Base-by-base conservation (phyloP, 1,140 invertebrate genomes). In the Ephestia elutella region DNA sequence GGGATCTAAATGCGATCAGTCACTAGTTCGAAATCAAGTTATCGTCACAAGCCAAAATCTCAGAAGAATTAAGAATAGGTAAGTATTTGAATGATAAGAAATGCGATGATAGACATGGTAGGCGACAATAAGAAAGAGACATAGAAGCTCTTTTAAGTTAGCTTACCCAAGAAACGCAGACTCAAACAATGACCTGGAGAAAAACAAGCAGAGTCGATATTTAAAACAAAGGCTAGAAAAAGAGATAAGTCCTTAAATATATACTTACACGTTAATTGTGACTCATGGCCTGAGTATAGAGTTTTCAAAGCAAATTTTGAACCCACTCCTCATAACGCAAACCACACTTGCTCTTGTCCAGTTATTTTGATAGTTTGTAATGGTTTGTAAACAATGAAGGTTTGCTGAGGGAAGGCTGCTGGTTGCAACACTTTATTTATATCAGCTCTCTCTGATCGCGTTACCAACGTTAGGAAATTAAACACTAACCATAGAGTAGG, bases 381-480 rank as follows among this genome's bases (percentile, higher is more conserved):
- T 15, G 0, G 57, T 54, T 59, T 54, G 54, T 56, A 60, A 60
- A 60, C 59, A 60, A 60, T 60, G 54, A 56, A 60, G 21, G 49
- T 56, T 54, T 21, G 56, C 32, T 30, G 56, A 44, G 15, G n/a
- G 38, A 44, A 44, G 38, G 38, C 38, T 44, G 38, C 10, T 44
- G 66, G 57, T 63, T 68, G 67, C 67, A 73, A 76, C 73, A 71
- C 54, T 65, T 63, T 73, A 75, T 65, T 63, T 73, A 75, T 79
- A 79, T 78, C 73, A 68, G 67, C 54, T 68, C 58, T 62, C 58
- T 70, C 53, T 67, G 79, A 82, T 80, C 80, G 62, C 61, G 61
- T 80, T 82, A 80, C 80, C 38, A 70, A 68, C 59, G 71, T 77
- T 77, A 63, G 58, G 80, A 78, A 83, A 86, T 70, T 66, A 63